Conservation (phyloP, 2,797 vertebrate genomes). For the Poecilia picta region DNA sequence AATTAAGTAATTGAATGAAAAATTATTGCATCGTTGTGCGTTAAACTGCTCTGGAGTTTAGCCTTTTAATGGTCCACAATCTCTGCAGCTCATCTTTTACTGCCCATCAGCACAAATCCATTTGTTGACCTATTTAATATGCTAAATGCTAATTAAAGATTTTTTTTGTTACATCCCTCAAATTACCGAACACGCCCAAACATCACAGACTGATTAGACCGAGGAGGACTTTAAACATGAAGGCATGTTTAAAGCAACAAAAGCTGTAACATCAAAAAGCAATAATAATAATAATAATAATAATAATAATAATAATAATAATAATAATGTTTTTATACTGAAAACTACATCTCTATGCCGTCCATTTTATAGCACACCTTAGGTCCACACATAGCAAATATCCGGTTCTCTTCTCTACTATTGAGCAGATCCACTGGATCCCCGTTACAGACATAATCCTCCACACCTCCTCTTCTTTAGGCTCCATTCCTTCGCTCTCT, state of each 20-base stretch:
- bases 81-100: not conserved
- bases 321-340: not conserved
- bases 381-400: not conserved
- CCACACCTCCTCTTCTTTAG: constrained; percentile 27
- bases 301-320: not conserved
- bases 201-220: not conserved
- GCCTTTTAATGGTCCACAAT: not conserved
- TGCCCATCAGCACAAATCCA: not conserved
- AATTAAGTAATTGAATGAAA: not conserved
- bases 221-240: constrained; percentile 5
- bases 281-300: not conserved
- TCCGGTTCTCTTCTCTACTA: not conserved
- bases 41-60: not conserved
- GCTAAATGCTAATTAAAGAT: too few relatives aligned
- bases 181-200: not conserved
- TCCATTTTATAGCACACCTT: not conserved
- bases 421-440: constrained; percentile 2
- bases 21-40: not conserved
- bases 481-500: not conserved
- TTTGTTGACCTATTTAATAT: not conserved
- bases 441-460: constrained; percentile 36
- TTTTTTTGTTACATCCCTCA: not conserved
- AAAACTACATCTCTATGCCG: not conserved
- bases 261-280: not conserved
- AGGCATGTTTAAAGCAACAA: not conserved